Evolutionary conservation across 2,113 vertebrate species (phyloP).

Genomic region (Bubo bubo): DNA sequence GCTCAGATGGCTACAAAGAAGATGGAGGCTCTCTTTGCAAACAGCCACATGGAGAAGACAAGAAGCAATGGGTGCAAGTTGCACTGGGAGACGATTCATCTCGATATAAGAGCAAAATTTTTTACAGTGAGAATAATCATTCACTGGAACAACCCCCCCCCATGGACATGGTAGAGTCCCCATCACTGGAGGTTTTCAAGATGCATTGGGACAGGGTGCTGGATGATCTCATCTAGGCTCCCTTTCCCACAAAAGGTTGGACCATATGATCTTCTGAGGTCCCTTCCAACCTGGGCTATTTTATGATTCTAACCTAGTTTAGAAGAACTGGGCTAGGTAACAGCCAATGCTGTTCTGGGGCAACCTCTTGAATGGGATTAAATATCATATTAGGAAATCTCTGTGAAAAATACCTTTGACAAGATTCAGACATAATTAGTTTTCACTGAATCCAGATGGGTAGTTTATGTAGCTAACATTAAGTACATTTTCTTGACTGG

Average conservation of each 20-base stretch:
- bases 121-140: not conserved
- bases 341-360: not conserved
- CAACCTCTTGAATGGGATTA: not conserved
- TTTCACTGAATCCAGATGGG: not conserved
- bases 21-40: not conserved
- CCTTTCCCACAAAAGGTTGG: not conserved
- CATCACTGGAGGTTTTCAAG: not conserved
- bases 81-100: fast-evolving
- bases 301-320: not conserved
- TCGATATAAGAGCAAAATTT: not conserved
- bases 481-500: not conserved
- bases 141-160: not conserved
- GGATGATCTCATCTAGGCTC: not conserved
- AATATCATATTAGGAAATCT: not conserved
- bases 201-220: not conserved
- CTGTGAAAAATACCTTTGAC: not conserved
- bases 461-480: not conserved
- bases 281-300: not conserved
- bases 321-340: not conserved
- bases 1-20: not conserved
- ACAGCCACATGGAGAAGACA: not conserved
- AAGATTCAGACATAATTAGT: not conserved
- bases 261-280: not conserved
- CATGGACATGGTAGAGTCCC: not conserved
- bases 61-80: not conserved